Conservation (phyloP, 2,888 invertebrate genomes). For the Gnatocerus cornutus region DNA sequence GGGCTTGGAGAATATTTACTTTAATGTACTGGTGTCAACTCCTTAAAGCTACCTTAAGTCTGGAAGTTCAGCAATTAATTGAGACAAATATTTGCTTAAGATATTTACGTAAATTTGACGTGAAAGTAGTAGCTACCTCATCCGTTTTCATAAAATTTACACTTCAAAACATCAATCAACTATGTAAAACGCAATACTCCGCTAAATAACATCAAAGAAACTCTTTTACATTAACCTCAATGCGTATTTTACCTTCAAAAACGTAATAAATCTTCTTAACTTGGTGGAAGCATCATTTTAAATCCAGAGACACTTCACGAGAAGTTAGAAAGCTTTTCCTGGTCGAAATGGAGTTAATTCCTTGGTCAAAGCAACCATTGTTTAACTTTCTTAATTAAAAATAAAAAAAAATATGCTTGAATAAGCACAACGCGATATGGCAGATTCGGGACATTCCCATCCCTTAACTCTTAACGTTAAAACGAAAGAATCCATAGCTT, state of each 20-base stretch:
- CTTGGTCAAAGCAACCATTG: constrained; percentile 14
- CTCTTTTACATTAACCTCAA: constrained; percentile 6
- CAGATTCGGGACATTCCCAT: constrained; percentile 20
- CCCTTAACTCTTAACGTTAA: constrained; percentile 25
- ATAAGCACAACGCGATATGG: constrained; percentile 14
- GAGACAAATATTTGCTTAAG: constrained; percentile 18
- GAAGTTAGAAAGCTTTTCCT: constrained; percentile 4
- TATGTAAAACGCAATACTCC: neutral
- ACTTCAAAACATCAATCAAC: constrained; percentile 5
- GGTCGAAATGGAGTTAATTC: constrained; percentile 9
- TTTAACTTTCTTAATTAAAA: constrained; percentile 38
- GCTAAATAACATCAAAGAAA: constrained; percentile 1
- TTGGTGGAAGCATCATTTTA: constrained; percentile 6
- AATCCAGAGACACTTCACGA: neutral
- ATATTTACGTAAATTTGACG: constrained; percentile 9
- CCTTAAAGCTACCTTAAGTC: neutral
- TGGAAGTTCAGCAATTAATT: neutral
- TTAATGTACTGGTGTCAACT: constrained; percentile 15
- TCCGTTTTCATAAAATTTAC: neutral
- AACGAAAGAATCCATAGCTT: constrained; percentile 50
- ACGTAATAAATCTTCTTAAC: constrained; percentile 7
- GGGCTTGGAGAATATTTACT: constrained; percentile 13
- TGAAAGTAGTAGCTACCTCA: neutral
- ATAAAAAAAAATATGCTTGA: constrained; percentile 20
- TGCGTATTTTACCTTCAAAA: constrained; percentile 1